Conservation (phyloP, 2,113 vertebrate species). For the Dendropsophus ebraccatus region DNA sequence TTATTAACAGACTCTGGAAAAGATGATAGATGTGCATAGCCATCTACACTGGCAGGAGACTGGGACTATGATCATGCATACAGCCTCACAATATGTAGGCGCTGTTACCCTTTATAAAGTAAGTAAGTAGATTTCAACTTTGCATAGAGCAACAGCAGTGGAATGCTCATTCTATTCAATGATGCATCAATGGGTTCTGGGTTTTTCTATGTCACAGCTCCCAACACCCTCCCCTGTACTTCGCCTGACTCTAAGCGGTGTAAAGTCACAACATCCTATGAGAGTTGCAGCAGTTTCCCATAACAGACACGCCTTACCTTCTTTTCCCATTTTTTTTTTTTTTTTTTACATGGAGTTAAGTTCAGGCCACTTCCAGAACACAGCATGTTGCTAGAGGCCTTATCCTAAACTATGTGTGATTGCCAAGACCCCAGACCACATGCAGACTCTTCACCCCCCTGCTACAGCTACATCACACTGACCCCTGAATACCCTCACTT, state of each 20-base stretch:
- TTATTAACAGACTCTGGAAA: not conserved
- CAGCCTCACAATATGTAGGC: not conserved
- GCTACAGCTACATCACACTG: not conserved
- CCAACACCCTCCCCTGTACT: constrained; percentile 20
- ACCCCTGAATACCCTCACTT: not conserved
- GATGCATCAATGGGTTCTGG: not conserved
- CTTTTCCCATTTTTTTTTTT: constrained; percentile 13
- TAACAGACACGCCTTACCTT: constrained; percentile 38
- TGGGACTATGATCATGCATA: not conserved
- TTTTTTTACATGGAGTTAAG: constrained; percentile 1
- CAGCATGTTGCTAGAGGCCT: constrained; percentile 13
- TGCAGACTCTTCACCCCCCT: constrained; percentile 34
- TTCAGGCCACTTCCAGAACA: constrained; percentile 26
- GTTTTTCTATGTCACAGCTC: not conserved
- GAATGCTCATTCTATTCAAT: not conserved
- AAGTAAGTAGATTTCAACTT: not conserved
- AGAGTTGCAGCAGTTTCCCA: constrained; percentile 34
- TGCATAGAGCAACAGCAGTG: not conserved
- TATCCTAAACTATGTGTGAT: constrained; percentile 14
- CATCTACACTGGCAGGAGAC: not conserved
- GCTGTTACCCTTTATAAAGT: not conserved
- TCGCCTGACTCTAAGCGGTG: not conserved
- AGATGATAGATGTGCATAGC: not conserved
- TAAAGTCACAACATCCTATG: constrained; percentile 17
- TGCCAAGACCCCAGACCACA: constrained; percentile 35